phyloP scores from a whole-genome alignment of 1,140 invertebrate species.

The Caenorhabditis tropicalis region DNA sequence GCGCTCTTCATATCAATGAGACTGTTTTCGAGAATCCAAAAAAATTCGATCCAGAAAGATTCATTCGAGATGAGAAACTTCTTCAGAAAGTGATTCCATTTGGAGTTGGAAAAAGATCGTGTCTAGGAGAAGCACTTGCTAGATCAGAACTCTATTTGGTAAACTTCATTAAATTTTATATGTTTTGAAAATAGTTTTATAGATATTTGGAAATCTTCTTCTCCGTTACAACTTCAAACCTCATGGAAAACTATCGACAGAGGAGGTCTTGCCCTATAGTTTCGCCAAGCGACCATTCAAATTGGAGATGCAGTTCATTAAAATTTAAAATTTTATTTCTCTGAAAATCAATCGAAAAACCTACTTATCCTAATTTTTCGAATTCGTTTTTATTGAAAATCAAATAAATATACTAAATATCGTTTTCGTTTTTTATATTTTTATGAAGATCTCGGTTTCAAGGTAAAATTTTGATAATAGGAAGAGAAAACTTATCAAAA shows the following conservation, averaged over 20 bases:
- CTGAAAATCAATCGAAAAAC: too few relatives aligned
- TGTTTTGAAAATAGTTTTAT: not conserved
- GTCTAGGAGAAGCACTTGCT: conserved; percentile 46
- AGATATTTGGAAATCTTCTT: conserved; percentile 8
- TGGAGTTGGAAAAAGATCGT: conserved; percentile 54
- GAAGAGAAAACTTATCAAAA: too few relatives aligned
- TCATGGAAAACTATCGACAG: not conserved
- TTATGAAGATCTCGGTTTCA: too few relatives aligned
- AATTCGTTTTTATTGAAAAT: too few relatives aligned
- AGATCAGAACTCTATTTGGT: too few relatives aligned
- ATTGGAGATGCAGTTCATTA: not conserved
- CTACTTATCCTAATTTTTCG: too few relatives aligned
- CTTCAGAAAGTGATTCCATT: conserved; percentile 53
- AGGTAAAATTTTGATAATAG: too few relatives aligned
- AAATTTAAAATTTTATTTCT: not conserved
- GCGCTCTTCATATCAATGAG: not conserved
- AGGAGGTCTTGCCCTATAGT: not conserved
- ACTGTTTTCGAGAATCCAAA: not conserved
- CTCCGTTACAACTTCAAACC: not conserved
- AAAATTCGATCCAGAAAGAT: conserved; percentile 2
- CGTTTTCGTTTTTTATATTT: too few relatives aligned
- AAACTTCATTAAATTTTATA: too few relatives aligned
- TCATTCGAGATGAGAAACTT: conserved; percentile 16
- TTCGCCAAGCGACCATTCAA: not conserved
- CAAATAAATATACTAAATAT: too few relatives aligned